phyloP scores from a whole-genome alignment of 1,140 invertebrate genomes.

The Pachyrhynchus sulphureomaculatus region DNA sequence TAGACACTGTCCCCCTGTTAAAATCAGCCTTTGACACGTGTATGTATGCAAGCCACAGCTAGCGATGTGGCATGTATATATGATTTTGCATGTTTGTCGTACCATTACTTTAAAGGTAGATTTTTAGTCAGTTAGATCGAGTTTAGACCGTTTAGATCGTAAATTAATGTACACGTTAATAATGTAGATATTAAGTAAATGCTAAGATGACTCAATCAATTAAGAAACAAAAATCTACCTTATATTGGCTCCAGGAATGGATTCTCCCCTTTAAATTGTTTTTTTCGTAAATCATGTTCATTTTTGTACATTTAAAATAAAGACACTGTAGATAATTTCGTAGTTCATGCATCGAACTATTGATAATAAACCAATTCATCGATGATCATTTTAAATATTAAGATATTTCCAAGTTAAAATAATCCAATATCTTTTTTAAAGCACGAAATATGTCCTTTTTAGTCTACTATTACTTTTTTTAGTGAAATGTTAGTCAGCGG shows the following conservation, averaged over 20 bases:
- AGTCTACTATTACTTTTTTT: too few relatives aligned
- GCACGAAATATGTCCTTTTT: too few relatives aligned
- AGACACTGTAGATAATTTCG: slow-evolving; percentile 1
- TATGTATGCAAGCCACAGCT: slow-evolving; percentile 48
- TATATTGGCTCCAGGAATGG: slow-evolving; percentile 24
- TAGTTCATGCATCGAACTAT: background rate
- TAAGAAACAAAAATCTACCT: slow-evolving; percentile 18
- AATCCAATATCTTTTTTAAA: too few relatives aligned
- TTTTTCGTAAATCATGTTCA: background rate
- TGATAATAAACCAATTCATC: too few relatives aligned
- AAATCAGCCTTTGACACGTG: slow-evolving; percentile 40
- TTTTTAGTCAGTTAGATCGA: background rate
- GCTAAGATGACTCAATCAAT: background rate
- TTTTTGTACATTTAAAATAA: background rate
- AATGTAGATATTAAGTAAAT: too few relatives aligned
- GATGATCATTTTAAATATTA: too few relatives aligned
- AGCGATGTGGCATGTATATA: slow-evolving; percentile 47
- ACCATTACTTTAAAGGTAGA: slow-evolving; percentile 9
- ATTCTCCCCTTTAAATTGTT: slow-evolving; percentile 14
- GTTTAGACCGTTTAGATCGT: background rate
- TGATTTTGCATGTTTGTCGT: slow-evolving; percentile 45
- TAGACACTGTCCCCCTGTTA: slow-evolving; percentile 36
- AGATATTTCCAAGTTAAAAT: too few relatives aligned
- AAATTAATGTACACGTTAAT: too few relatives aligned
- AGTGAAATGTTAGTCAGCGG: too few relatives aligned